These are phyloP conservation scores for Aphis gossypii DNA, from an alignment of 1,140 invertebrate genomes.

Conservation along the genomic window DNA sequence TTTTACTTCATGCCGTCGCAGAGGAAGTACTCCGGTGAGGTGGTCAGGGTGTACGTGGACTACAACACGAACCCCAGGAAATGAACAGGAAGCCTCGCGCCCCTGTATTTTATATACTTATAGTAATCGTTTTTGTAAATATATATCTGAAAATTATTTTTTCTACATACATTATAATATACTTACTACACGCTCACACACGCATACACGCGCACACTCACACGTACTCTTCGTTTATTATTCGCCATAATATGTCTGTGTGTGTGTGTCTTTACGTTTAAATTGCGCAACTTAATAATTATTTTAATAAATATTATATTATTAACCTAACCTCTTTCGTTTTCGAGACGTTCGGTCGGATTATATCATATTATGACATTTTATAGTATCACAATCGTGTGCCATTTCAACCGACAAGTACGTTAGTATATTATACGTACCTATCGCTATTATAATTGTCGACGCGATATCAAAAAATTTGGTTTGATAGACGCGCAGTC, in stretches of 20 bases:
- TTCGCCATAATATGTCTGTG: too few species aligned
- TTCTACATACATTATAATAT: neutral
- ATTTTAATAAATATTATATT: too few species aligned
- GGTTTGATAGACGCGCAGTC: neutral
- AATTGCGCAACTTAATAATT: too few species aligned
- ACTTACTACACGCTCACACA: neutral
- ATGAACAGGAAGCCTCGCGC: neutral
- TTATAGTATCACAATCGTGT: neutral
- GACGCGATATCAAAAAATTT: neutral
- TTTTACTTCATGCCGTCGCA: conserved; percentile 96
- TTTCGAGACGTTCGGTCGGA: neutral
- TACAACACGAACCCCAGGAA: conserved; percentile 72
- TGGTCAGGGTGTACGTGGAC: conserved; percentile 89
- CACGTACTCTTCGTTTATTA: too few species aligned
- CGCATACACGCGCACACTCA: too few species aligned
- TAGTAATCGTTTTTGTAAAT: conserved; percentile 20
- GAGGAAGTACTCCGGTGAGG: conserved; percentile 89
- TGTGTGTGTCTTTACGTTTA: too few species aligned
- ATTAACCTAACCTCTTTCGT: neutral
- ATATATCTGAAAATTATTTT: neutral
- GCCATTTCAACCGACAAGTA: neutral
- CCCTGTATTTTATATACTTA: neutral
- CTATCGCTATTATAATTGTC: neutral
- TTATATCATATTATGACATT: neutral
- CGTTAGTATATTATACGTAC: neutral